Evolutionary conservation across 2,797 vertebrate genomes (phyloP).

Genomic region (Pitangus sulphuratus): DNA sequence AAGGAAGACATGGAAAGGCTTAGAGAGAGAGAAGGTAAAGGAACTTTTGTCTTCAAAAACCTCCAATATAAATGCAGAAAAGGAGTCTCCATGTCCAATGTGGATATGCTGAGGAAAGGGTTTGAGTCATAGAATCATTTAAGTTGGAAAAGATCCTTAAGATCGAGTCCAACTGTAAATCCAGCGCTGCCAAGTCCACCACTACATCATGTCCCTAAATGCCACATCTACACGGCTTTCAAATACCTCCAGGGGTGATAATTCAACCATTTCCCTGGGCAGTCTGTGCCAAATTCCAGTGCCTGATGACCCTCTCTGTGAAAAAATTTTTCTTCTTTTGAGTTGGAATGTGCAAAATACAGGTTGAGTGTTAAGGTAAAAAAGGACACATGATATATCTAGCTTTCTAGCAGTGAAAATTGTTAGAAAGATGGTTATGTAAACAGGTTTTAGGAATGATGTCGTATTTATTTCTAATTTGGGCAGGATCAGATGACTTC

Average conservation of each 20-base stretch:
- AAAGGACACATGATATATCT: not conserved
- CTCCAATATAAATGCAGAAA: fast-evolving
- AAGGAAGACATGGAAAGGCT: not conserved
- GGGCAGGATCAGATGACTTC: not conserved
- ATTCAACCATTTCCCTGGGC: not conserved
- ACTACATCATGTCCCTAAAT: not conserved
- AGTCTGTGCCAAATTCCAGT: not conserved
- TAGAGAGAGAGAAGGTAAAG: not conserved
- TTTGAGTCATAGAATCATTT: not conserved
- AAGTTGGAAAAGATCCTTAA: not conserved
- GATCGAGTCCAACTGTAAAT: not conserved
- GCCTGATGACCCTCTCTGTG: not conserved
- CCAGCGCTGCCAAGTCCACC: not conserved
- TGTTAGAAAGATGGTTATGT: not conserved
- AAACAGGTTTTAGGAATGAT: not conserved
- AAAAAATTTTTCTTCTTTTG: not conserved
- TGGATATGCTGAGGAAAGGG: not conserved
- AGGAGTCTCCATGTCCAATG: not conserved
- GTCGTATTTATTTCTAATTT: not conserved
- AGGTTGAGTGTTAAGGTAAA: not conserved
- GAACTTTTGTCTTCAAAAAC: not conserved
- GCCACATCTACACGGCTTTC: not conserved
- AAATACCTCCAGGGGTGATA: not conserved
- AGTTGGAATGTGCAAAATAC: not conserved
- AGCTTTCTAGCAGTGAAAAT: not conserved